Conservation (phyloP, 2,888 invertebrate genomes). For the Tenthredo distinguenda region DNA sequence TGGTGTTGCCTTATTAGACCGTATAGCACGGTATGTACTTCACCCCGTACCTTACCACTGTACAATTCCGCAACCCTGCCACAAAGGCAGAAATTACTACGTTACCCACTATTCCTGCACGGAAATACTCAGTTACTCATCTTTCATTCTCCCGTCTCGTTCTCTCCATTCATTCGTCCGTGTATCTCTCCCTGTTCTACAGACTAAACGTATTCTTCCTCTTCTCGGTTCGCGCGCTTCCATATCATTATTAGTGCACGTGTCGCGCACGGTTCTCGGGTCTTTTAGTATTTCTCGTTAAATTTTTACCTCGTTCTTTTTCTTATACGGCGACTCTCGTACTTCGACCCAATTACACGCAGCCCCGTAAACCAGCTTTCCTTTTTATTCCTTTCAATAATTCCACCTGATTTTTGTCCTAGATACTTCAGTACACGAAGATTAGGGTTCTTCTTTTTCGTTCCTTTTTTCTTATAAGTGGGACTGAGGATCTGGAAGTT, state of each 20-base stretch:
- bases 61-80: conserved; percentile 55
- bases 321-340: neutral
- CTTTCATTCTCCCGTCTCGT: neutral
- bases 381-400: neutral
- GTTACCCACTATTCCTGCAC: conserved; percentile 54
- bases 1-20: conserved; percentile 18
- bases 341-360: neutral
- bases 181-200: neutral
- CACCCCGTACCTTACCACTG: neutral
- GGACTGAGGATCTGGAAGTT: no score
- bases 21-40: neutral
- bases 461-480: no score
- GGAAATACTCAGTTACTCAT: neutral
- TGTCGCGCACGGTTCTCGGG: neutral
- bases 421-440: neutral
- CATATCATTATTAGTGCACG: conserved; percentile 1
- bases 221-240: neutral
- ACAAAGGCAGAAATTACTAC: conserved; percentile 64
- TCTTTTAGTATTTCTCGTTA: neutral
- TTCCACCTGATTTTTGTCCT: neutral
- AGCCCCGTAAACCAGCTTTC: neutral
- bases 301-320: neutral
- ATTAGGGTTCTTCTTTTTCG: neutral
- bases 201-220: neutral
- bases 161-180: neutral